Percentiles rank a stretch among this genome's conserved stretches.
Conservation (phyloP, 2,888 invertebrate genomes). For the Eupithecia pulchellata region DNA sequence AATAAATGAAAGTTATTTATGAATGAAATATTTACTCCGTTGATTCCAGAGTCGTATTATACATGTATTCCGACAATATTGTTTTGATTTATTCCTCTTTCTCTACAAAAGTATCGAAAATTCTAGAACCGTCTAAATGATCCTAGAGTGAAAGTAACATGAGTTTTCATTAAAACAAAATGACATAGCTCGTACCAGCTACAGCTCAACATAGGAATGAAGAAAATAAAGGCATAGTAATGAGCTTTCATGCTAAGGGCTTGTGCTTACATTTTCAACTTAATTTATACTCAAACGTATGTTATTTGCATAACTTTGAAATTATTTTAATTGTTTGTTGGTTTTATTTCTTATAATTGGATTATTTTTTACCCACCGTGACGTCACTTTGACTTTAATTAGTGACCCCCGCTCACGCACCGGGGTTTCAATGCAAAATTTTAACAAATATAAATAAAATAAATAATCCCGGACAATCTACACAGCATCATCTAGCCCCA, state of each 20-base stretch:
- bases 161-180: neutral
- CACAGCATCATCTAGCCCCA: too few species aligned
- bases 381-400: neutral
- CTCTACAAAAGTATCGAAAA: too few species aligned
- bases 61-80: too few species aligned
- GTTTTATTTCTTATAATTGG: slow-evolving; percentile 3
- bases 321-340: slow-evolving; percentile 21
- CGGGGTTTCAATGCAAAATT: neutral
- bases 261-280: slow-evolving; percentile 41
- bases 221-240: slow-evolving; percentile 45
- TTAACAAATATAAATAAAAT: too few species aligned
- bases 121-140: too few species aligned
- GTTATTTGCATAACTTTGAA: slow-evolving; percentile 32
- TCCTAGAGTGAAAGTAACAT: too few species aligned
- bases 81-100: too few species aligned
- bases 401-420: neutral
- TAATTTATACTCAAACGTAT: slow-evolving; percentile 28
- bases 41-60: too few species aligned
- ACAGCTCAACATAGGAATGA: slow-evolving; percentile 26
- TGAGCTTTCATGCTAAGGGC: slow-evolving; percentile 45
- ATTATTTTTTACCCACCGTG: neutral
- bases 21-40: too few species aligned
- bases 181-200: slow-evolving; percentile 3
- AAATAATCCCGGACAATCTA: too few species aligned
- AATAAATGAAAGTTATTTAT: too few species aligned